Conservation (phyloP, 2,888 invertebrate species). For the Anthrax anthrax region DNA sequence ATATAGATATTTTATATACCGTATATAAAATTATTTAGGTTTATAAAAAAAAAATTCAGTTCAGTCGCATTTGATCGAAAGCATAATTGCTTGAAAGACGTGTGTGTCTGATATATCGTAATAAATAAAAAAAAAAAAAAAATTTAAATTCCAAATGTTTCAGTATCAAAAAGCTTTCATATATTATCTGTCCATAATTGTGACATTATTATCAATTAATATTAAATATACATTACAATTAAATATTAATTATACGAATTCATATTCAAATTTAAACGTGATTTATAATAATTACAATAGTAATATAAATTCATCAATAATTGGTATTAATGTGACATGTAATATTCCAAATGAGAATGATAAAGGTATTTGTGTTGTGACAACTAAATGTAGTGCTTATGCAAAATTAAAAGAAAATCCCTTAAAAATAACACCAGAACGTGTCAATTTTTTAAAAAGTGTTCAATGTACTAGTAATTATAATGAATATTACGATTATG, state of each 20-base stretch:
- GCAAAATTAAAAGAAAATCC: constrained; percentile 23
- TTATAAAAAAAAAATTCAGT: not conserved
- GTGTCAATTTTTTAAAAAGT: constrained; percentile 17
- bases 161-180: not conserved
- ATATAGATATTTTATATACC: too few species aligned
- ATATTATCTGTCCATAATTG: not conserved
- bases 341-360: constrained; percentile 30
- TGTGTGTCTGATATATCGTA: not conserved
- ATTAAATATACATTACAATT: not conserved
- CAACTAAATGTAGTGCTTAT: constrained; percentile 24
- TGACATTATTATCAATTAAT: not conserved
- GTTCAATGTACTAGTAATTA: constrained; percentile 21
- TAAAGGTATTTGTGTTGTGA: constrained; percentile 23
- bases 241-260: not conserved
- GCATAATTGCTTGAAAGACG: not conserved
- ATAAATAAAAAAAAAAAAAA: too few species aligned
- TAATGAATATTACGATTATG: not conserved
- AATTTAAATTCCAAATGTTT: not conserved
- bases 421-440: not conserved
- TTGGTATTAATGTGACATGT: constrained; percentile 12
- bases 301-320: too few species aligned
- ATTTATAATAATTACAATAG: too few species aligned
- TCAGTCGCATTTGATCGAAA: not conserved
- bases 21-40: too few species aligned
- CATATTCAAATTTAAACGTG: too few species aligned